A percentile compares a stretch with the other conserved stretches of the same genome.
Evolutionary conservation across 2,888 invertebrate species (phyloP).

Genomic region (Nomada hirtipes): DNA sequence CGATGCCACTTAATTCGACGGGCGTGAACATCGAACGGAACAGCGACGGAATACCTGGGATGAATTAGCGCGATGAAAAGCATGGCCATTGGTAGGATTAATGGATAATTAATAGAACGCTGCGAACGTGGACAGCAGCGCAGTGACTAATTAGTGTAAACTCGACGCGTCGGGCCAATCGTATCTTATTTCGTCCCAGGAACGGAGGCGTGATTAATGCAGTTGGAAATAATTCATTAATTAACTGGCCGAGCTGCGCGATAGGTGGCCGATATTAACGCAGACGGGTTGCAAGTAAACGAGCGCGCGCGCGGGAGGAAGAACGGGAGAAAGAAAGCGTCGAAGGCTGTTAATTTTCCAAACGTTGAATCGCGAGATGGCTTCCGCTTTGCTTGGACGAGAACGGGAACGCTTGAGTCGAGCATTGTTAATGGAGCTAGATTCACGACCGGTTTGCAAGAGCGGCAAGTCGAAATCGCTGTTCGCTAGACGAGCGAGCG

Average conservation of each 20-base stretch:
- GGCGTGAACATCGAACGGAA: not conserved
- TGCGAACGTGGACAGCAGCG: not conserved
- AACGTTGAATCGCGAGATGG: not conserved
- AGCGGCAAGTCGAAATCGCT: not conserved
- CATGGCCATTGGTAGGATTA: not conserved
- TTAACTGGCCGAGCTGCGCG: slow-evolving; percentile 4
- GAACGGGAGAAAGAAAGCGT: not conserved
- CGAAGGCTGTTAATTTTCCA: slow-evolving; percentile 11
- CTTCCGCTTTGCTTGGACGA: not conserved
- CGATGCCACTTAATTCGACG: not conserved
- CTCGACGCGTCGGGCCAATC: not conserved
- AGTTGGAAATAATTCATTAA: slow-evolving; percentile 26
- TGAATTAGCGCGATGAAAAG: not conserved
- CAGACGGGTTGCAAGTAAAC: not conserved
- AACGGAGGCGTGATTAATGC: slow-evolving; percentile 31
- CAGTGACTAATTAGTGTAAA: slow-evolving; percentile 21
- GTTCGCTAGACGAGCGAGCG: not conserved
- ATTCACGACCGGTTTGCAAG: not conserved
- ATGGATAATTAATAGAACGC: slow-evolving; percentile 13
- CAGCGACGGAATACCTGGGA: not conserved
- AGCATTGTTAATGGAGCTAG: slow-evolving; percentile 20
- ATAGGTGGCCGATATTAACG: not conserved
- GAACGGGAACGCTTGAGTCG: not conserved
- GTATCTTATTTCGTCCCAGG: slow-evolving; percentile 18
- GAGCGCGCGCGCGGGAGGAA: not conserved